phyloP scores from a whole-genome alignment of 2,797 vertebrate genomes.

The Tympanoctomys barrerae region DNA sequence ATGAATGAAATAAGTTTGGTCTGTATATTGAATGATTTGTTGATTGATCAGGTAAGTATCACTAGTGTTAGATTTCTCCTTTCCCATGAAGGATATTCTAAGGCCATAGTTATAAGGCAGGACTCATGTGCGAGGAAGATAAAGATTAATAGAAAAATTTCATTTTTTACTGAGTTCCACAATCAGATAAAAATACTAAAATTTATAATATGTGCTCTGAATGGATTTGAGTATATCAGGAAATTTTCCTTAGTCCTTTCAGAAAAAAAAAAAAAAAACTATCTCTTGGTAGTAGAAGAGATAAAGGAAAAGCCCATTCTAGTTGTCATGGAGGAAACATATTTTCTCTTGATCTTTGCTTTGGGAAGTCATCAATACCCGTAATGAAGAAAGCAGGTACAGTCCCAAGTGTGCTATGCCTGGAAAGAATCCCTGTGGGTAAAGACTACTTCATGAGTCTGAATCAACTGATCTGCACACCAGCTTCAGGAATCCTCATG shows the following conservation, averaged over 20 bases:
- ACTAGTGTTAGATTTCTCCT: neutral
- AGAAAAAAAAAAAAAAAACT: no score
- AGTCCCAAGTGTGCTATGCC: rapidly evolving
- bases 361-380: neutral
- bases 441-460: neutral
- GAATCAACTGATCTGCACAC: neutral
- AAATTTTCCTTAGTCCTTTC: neutral
- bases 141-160: neutral
- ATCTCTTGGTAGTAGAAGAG: neutral
- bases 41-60: neutral
- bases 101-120: neutral
- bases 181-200: neutral
- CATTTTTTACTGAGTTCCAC: neutral
- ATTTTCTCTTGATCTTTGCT: neutral
- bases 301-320: neutral
- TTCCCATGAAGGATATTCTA: neutral
- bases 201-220: neutral
- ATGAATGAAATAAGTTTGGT: neutral
- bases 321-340: neutral
- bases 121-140: no score
- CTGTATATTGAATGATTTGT: neutral
- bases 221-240: neutral
- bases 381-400: neutral
- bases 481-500: neutral
- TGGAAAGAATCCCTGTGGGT: neutral